Conservation (phyloP, 2,797 vertebrate species). For the Champsocephalus gunnari region DNA sequence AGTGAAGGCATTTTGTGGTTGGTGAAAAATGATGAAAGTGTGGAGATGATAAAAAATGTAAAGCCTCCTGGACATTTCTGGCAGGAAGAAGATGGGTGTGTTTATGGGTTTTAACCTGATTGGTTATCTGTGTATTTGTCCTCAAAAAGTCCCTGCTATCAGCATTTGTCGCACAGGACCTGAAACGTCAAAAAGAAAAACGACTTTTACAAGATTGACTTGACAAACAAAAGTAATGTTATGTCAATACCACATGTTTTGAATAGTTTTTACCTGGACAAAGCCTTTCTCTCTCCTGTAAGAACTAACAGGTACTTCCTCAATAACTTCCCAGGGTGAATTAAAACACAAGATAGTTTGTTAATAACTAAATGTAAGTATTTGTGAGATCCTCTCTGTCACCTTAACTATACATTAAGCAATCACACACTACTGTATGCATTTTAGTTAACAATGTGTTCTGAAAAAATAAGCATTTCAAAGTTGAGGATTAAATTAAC, state of each 20-base stretch:
- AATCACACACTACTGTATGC: background rate
- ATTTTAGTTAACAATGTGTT: too few species aligned
- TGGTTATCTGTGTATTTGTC: conserved; percentile 50
- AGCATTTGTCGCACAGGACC: conserved; percentile 30
- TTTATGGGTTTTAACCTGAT: conserved; percentile 55
- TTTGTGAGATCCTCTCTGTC: background rate
- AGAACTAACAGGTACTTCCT: background rate
- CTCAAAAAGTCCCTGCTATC: conserved; percentile 32
- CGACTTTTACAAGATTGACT: conserved; percentile 1
- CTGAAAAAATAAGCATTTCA: background rate
- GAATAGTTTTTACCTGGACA: background rate
- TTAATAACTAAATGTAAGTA: background rate
- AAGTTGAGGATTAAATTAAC: background rate
- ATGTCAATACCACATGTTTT: background rate
- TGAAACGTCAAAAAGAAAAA: conserved; percentile 3
- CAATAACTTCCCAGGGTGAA: background rate
- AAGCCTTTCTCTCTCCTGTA: background rate
- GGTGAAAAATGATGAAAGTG: conserved; percentile 59
- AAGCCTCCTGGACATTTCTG: conserved; percentile 52
- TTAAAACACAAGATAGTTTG: background rate
- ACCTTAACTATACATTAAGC: background rate
- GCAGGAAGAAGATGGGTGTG: conserved; percentile 43
- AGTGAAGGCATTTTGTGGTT: conserved; percentile 54
- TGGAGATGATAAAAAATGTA: conserved; percentile 55
- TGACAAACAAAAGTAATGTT: background rate